Evolutionary conservation across 2,113 vertebrate species (phyloP).

Genomic region (Cranoglanis bouderius): DNA sequence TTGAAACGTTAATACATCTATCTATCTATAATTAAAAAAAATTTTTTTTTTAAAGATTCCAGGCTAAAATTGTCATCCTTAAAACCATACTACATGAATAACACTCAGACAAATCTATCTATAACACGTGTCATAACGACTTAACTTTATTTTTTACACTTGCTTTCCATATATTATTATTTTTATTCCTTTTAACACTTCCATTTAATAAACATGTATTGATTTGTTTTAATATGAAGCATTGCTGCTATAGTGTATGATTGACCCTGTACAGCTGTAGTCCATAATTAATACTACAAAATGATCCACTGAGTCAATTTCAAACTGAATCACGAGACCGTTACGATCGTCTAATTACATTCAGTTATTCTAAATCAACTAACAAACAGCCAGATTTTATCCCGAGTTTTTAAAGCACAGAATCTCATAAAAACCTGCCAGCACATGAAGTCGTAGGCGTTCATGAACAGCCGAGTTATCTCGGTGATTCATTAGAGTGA

Average conservation of each 20-base stretch:
- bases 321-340: background rate
- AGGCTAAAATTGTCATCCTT: no score
- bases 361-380: background rate
- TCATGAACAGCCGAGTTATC: background rate
- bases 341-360: background rate
- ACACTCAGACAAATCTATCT: no score
- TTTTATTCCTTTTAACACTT: background rate
- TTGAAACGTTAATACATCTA: no score
- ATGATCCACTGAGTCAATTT: background rate
- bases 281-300: background rate
- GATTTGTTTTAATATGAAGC: background rate
- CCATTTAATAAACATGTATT: background rate
- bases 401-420: no score
- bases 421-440: background rate
- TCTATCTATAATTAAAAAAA: no score
- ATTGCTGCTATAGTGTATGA: background rate
- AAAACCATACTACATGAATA: no score
- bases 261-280: background rate
- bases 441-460: background rate
- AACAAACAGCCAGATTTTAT: background rate
- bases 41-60: no score
- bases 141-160: no score
- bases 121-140: no score
- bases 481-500: constrained; percentile 3
- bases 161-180: background rate